These are phyloP conservation scores for Drosophila grimshawi DNA, from an alignment of 1,140 invertebrate genomes.

Conservation along the genomic window DNA sequence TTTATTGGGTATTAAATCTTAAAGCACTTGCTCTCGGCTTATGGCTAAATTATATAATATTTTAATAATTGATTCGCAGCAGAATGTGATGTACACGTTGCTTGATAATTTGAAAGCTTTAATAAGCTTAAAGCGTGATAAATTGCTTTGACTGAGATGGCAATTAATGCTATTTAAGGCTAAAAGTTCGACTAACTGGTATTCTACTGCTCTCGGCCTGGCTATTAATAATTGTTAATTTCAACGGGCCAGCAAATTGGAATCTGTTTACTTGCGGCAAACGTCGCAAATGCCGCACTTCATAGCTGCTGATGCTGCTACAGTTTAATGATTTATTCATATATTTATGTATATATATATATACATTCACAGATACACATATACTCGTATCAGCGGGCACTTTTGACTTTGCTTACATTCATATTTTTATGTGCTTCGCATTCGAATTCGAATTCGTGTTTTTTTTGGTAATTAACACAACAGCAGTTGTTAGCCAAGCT, in stretches of 20 bases:
- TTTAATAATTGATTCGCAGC: too few species aligned
- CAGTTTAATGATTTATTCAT: conserved; percentile 22
- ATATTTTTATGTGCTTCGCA: conserved; percentile 2
- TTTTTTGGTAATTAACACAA: conserved; percentile 23
- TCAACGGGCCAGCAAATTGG: not conserved
- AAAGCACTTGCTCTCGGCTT: too few species aligned
- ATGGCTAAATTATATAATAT: too few species aligned
- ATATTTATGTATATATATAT: not conserved
- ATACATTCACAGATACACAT: not conserved
- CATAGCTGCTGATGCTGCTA: not conserved
- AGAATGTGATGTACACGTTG: too few species aligned
- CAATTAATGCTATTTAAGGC: too few species aligned
- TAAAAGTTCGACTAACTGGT: too few species aligned
- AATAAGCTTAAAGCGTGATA: too few species aligned
- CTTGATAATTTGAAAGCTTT: too few species aligned
- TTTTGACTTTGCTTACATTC: conserved; percentile 23
- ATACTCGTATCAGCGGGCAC: not conserved
- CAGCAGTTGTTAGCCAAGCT: not conserved
- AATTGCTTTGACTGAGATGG: too few species aligned
- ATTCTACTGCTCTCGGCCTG: too few species aligned
- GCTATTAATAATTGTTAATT: not conserved
- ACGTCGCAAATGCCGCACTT: conserved; percentile 11
- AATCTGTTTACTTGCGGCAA: not conserved
- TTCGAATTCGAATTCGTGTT: not conserved
- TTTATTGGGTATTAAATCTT: too few species aligned